Evolutionary conservation across 2,888 invertebrate genomes (phyloP).

Genomic region (Melieria omissa): DNA sequence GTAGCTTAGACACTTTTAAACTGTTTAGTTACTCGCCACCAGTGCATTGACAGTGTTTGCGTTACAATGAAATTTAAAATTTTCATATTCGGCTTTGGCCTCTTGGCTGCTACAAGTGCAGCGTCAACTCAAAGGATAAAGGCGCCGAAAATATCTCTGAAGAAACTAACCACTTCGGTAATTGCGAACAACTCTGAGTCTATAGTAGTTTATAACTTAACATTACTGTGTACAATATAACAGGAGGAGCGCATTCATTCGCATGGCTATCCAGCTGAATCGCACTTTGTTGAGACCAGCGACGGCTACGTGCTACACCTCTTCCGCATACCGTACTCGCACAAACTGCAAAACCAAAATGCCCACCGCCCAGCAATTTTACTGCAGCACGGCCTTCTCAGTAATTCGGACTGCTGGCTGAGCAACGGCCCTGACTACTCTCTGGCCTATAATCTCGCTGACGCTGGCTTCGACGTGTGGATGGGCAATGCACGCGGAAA

Average conservation of each 20-base stretch:
- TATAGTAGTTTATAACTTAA: background rate
- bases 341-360: slow-evolving; percentile 55
- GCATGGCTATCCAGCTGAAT: slow-evolving; percentile 74
- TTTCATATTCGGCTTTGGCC: too few relatives aligned
- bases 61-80: too few relatives aligned
- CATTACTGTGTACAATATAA: background rate
- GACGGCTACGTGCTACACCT: slow-evolving; percentile 87
- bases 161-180: background rate
- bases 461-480: slow-evolving; percentile 65
- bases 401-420: slow-evolving; percentile 61
- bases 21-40: too few relatives aligned
- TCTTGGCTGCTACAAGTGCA: too few relatives aligned
- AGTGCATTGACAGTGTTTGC: too few relatives aligned
- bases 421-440: slow-evolving; percentile 55
- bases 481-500: slow-evolving; percentile 63
- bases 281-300: slow-evolving; percentile 76
- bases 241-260: slow-evolving; percentile 56
- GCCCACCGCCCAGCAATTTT: slow-evolving; percentile 52
- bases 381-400: slow-evolving; percentile 70
- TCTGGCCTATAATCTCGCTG: slow-evolving; percentile 59
- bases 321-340: slow-evolving; percentile 71
- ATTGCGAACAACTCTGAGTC: background rate
- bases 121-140: too few relatives aligned
- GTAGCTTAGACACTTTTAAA: too few relatives aligned
- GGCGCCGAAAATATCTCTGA: too few relatives aligned